Conservation (phyloP, 35 echinoderm and acorn worm genomes). For the Antedon bifida region DNA sequence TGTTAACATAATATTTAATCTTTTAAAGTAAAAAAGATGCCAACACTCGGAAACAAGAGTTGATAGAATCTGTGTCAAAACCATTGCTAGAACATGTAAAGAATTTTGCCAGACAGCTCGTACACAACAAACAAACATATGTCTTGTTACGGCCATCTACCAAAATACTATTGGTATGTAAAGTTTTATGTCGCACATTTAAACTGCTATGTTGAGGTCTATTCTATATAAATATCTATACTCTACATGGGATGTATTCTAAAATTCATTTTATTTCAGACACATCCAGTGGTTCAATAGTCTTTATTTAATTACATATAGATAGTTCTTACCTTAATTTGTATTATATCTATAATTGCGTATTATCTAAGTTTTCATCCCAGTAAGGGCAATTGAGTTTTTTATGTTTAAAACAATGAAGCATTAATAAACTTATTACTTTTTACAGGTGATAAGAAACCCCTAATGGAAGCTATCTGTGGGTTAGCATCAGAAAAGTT, state of each 20-base stretch:
- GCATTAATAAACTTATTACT: neutral
- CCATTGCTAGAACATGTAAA: conserved; percentile 36
- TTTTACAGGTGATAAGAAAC: conserved; percentile 53
- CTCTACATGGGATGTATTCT: neutral
- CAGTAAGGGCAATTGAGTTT: too few species aligned
- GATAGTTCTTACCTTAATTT: too few species aligned
- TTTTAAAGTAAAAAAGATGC: conserved; percentile 72
- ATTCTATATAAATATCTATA: neutral
- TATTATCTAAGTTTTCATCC: too few species aligned
- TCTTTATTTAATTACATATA: too few species aligned
- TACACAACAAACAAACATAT: conserved; percentile 51
- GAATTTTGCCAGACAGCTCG: conserved; percentile 42
- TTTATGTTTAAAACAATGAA: too few species aligned
- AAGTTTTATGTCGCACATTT: neutral
- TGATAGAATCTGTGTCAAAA: conserved; percentile 39
- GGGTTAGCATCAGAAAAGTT: conserved; percentile 66
- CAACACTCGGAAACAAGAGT: conserved; percentile 33
- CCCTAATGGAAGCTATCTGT: conserved; percentile 40
- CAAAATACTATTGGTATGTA: conserved; percentile 35
- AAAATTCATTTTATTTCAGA: too few species aligned
- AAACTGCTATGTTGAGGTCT: neutral
- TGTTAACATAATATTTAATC: neutral
- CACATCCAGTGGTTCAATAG: too few species aligned
- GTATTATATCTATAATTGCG: too few species aligned
- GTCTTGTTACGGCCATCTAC: conserved; percentile 58